These are phyloP conservation scores for Alentia gelatinosa DNA, from an alignment of 2,888 invertebrate species.

Conservation along the genomic window DNA sequence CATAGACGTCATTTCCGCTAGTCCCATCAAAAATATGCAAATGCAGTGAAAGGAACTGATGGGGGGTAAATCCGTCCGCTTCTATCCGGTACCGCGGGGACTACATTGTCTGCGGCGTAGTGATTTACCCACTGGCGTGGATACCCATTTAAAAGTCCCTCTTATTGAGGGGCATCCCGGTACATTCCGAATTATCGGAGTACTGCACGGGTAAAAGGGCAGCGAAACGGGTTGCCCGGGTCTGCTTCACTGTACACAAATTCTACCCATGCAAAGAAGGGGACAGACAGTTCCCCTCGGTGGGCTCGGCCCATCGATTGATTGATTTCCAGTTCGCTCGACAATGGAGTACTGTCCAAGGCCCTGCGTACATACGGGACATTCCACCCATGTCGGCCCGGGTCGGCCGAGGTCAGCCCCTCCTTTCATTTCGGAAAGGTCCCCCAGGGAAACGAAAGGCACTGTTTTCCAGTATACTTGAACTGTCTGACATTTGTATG, in stretches of 20 bases:
- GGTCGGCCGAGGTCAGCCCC: background rate
- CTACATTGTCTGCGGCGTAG: background rate
- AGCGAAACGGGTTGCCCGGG: too few species aligned
- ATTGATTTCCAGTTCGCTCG: background rate
- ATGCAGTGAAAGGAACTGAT: background rate
- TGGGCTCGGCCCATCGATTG: background rate
- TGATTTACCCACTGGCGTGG: background rate
- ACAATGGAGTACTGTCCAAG: background rate
- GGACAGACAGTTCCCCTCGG: background rate
- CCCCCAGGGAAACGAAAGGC: background rate
- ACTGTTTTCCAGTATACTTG: background rate
- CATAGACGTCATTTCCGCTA: background rate
- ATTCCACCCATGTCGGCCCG: background rate
- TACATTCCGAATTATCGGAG: background rate
- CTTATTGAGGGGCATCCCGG: background rate
- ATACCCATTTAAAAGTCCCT: background rate
- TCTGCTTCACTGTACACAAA: background rate
- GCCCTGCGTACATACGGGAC: background rate
- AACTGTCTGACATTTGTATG: conserved; percentile 3
- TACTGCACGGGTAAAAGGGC: too few species aligned
- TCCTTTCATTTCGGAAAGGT: background rate
- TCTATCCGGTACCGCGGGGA: background rate
- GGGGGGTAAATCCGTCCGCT: background rate
- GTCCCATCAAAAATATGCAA: background rate
- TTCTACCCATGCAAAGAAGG: background rate